These are phyloP conservation scores for Epizoanthus ramosus DNA, from an alignment of 92 coral and sea anemone species.

Conservation along the genomic window DNA sequence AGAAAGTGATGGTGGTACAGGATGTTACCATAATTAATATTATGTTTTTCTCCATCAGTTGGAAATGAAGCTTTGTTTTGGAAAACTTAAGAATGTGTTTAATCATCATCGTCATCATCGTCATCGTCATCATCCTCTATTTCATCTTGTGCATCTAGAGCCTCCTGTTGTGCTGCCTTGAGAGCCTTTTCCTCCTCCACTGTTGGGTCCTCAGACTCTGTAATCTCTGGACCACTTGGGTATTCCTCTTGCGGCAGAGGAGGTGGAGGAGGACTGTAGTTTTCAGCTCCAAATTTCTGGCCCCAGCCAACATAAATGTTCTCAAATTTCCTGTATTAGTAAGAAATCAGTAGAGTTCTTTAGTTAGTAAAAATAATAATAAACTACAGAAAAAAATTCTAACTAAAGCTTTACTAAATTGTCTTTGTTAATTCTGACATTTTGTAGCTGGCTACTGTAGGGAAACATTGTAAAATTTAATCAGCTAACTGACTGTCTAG, in stretches of 20 bases:
- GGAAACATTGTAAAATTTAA: too few relatives aligned
- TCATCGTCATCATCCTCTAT: conserved; percentile 97
- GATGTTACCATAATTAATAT: too few relatives aligned
- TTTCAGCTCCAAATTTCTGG: conserved; percentile 95
- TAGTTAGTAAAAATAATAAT: too few relatives aligned
- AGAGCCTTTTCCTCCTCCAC: conserved; percentile 99
- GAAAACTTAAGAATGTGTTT: neutral
- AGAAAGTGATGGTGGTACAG: too few relatives aligned
- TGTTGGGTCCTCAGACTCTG: conserved; percentile 96
- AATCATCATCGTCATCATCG: conserved; percentile 90
- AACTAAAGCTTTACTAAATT: too few relatives aligned
- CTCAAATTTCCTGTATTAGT: conserved; percentile 83
- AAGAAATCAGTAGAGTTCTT: neutral
- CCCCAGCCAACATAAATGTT: conserved; percentile 98
- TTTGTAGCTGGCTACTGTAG: too few relatives aligned
- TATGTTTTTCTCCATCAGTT: too few relatives aligned
- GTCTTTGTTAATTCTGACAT: too few relatives aligned
- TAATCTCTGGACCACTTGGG: conserved; percentile 98
- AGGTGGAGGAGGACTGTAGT: conserved; percentile 99
- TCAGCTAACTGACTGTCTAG: too few relatives aligned
- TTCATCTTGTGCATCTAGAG: conserved; percentile 85
- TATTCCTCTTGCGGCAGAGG: conserved; percentile 96
- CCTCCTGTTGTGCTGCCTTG: conserved; percentile 98
- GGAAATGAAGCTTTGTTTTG: too few relatives aligned
- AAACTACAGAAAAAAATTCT: too few relatives aligned